A percentile compares a stretch with the other conserved stretches of the same genome.
These are phyloP conservation scores for Xenopus laevis DNA, from an alignment of 2,113 vertebrate genomes.

Conservation along the genomic window DNA sequence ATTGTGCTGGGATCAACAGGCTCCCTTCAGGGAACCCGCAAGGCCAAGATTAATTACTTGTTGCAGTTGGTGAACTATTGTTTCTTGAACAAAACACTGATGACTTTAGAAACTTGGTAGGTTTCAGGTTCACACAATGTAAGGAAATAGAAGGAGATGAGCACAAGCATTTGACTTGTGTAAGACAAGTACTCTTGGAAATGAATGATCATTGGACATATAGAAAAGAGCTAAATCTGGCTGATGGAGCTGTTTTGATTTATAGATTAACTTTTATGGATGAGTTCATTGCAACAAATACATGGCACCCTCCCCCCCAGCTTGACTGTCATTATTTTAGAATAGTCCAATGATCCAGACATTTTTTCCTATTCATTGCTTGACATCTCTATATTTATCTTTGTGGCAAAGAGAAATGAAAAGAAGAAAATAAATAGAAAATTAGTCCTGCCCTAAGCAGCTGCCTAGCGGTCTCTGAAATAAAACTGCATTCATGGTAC, in stretches of 20 bases:
- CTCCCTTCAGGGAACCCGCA: conserved; percentile 73
- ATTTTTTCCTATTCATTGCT: no score
- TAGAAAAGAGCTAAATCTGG: conserved; percentile 7
- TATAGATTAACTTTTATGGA: background rate
- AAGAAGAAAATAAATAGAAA: no score
- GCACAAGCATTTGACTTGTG: conserved; percentile 48
- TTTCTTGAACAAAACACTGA: conserved; percentile 50
- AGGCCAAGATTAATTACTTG: conserved; percentile 86
- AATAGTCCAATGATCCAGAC: no score
- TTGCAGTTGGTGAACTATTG: conserved; percentile 64
- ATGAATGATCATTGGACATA: conserved; percentile 24
- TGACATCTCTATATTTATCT: no score
- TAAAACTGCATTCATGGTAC: no score
- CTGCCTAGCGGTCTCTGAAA: no score
- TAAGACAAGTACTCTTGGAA: conserved; percentile 43
- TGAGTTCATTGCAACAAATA: background rate
- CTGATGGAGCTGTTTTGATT: conserved; percentile 19
- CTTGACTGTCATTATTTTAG: background rate
- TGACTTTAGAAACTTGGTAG: conserved; percentile 57
- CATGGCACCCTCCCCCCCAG: background rate
- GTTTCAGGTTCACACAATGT: conserved; percentile 53
- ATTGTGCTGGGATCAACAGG: conserved; percentile 81
- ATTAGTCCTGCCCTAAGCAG: no score
- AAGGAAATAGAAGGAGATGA: conserved; percentile 51
- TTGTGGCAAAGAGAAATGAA: no score